Conservation (phyloP, 2,888 invertebrate genomes). For the Criorhina ranunculi region DNA sequence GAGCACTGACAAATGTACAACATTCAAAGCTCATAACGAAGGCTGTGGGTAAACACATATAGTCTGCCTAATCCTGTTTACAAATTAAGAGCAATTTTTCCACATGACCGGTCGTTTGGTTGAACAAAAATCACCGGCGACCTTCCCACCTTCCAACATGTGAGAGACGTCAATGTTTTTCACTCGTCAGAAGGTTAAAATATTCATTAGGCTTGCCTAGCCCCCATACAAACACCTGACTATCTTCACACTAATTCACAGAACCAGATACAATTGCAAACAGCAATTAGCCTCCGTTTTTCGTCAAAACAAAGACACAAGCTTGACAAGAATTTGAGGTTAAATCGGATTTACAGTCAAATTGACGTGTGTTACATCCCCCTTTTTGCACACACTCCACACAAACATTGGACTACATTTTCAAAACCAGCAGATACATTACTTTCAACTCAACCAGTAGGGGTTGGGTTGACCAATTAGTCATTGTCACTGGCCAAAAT, state of each 20-base stretch:
- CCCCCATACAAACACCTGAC: background rate
- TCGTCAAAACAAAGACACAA: background rate
- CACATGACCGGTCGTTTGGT: slow-evolving; percentile 25
- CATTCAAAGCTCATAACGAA: slow-evolving; percentile 6
- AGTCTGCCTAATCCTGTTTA: slow-evolving; percentile 40
- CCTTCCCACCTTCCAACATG: slow-evolving; percentile 12
- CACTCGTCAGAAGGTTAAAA: slow-evolving; percentile 24
- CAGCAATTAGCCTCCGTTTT: slow-evolving; percentile 31
- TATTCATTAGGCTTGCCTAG: background rate
- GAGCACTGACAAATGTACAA: background rate
- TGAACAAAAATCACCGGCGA: slow-evolving; percentile 35
- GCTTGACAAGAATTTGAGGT: slow-evolving; percentile 23
- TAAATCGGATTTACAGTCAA: slow-evolving; percentile 46
- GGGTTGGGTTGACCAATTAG: background rate
- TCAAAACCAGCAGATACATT: background rate
- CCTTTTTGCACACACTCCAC: slow-evolving; percentile 33
- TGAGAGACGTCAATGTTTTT: slow-evolving; percentile 1
- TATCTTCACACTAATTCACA: background rate
- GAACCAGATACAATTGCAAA: background rate
- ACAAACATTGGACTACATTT: slow-evolving; percentile 25
- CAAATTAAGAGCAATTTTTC: slow-evolving; percentile 66
- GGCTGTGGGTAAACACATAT: slow-evolving; percentile 27
- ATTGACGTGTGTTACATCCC: slow-evolving; percentile 13
- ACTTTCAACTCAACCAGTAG: background rate
- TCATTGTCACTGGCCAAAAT: slow-evolving; percentile 5